A percentile compares a stretch with the other conserved stretches of the same genome.
Evolutionary conservation across 2,888 invertebrate species (phyloP).

Genomic region (Abrostola tripartita): DNA sequence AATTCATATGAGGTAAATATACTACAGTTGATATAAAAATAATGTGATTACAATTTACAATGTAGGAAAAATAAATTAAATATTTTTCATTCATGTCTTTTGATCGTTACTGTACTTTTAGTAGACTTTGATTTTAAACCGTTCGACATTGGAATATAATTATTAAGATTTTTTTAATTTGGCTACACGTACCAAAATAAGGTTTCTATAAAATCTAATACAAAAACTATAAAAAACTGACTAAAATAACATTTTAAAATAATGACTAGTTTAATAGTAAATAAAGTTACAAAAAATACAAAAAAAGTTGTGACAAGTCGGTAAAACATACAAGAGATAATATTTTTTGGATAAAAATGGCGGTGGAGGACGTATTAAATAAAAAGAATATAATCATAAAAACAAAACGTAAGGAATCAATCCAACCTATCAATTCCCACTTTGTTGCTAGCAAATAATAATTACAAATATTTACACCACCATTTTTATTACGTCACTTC

Average conservation of each 20-base stretch:
- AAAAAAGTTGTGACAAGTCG: conserved; percentile 4
- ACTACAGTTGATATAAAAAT: conserved; percentile 44
- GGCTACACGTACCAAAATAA: neutral
- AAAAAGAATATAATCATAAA: neutral
- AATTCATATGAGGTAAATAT: conserved; percentile 53
- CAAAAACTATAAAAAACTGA: conserved; percentile 7
- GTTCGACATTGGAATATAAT: conserved; percentile 7
- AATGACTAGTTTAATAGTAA: conserved; percentile 22
- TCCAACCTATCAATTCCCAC: conserved; percentile 71
- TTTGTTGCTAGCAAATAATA: conserved; percentile 19
- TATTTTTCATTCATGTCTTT: conserved; percentile 14
- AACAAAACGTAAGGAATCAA: conserved; percentile 59
- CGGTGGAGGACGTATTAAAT: conserved; percentile 2
- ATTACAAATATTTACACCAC: conserved; percentile 3
- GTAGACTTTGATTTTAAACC: neutral
- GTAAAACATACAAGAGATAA: conserved; percentile 4
- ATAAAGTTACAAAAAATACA: conserved; percentile 7
- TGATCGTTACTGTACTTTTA: conserved; percentile 14
- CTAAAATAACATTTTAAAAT: conserved; percentile 7
- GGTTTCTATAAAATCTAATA: neutral
- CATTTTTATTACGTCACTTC: conserved; percentile 19
- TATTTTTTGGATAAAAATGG: conserved; percentile 24
- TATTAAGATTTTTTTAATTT: neutral
- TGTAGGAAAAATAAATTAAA: conserved; percentile 23
- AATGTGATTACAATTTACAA: conserved; percentile 30